Percentiles rank a stretch among this genome's conserved stretches.
phyloP scores from a whole-genome alignment of 2,113 vertebrate genomes.

The Rhinichthys klamathensis region DNA sequence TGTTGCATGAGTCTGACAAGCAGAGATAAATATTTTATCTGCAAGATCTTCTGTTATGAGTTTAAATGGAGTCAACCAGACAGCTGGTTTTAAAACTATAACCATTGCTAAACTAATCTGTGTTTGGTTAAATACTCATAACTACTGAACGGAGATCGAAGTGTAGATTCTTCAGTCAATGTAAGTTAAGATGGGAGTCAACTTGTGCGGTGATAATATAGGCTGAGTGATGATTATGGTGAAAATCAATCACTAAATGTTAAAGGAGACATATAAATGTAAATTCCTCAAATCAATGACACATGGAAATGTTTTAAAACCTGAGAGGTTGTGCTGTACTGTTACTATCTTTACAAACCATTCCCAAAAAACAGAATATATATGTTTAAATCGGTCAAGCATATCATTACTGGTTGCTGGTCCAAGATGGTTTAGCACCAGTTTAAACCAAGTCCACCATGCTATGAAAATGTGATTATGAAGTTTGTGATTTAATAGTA shows the following conservation, averaged over 20 bases:
- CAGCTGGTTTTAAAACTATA: slow-evolving; percentile 3
- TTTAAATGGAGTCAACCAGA: slow-evolving; percentile 20
- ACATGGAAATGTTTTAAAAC: slow-evolving; percentile 2
- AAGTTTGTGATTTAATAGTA: too few species aligned
- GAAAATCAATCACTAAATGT: neutral
- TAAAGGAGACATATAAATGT: slow-evolving; percentile 10
- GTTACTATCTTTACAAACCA: neutral
- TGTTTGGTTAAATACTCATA: neutral
- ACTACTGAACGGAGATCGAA: neutral
- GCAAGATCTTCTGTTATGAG: slow-evolving; percentile 36
- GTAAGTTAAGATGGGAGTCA: neutral
- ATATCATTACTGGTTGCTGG: neutral
- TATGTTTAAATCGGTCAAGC: neutral
- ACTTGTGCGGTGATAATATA: neutral
- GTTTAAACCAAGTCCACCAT: neutral
- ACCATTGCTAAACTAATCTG: neutral
- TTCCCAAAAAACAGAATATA: neutral
- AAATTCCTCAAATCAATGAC: slow-evolving; percentile 14
- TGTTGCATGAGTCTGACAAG: slow-evolving; percentile 64
- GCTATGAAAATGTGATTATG: too few species aligned
- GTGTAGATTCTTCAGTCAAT: neutral
- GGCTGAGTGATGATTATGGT: slow-evolving; percentile 13
- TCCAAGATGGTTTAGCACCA: neutral
- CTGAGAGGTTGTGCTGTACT: neutral
- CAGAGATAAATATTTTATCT: slow-evolving; percentile 62